Conservation (phyloP, 2,888 invertebrate genomes). For the Epinotia nisella region DNA sequence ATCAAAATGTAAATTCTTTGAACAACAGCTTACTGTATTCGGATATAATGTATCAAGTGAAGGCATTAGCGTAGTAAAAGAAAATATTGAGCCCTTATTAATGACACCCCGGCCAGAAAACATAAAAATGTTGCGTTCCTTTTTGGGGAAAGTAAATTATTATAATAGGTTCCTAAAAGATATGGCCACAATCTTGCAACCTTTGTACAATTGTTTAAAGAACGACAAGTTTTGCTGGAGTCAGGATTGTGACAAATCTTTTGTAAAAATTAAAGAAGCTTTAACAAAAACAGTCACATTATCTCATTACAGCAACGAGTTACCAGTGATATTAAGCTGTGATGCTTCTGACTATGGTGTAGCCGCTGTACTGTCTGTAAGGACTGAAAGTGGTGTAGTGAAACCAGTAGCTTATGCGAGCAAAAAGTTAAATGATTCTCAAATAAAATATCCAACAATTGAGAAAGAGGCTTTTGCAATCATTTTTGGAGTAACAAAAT, state of each 20-base stretch:
- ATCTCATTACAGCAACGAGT: constrained; percentile 15
- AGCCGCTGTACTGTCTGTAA: no score
- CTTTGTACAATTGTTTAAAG: constrained; percentile 21
- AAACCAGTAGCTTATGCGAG: no score
- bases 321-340: constrained; percentile 6
- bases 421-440: no score
- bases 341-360: constrained; percentile 23
- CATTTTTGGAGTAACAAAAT: constrained; percentile 46
- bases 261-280: constrained; percentile 6
- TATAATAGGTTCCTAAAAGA: constrained; percentile 21
- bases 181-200: constrained; percentile 13
- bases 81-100: constrained; percentile 20
- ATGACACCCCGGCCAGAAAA: no score
- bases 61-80: constrained; percentile 8
- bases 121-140: constrained; percentile 22
- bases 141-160: constrained; percentile 24
- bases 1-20: constrained; percentile 18
- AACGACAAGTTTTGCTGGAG: constrained; percentile 6
- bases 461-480: constrained; percentile 47
- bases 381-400: no score
- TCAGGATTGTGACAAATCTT: constrained; percentile 4
- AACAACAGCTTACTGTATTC: constrained; percentile 11
- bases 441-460: constrained; percentile 43
- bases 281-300: constrained; percentile 2
- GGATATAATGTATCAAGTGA: constrained; percentile 23